These are phyloP conservation scores for Aegotheles bennettii DNA, from an alignment of 2,113 vertebrate genomes.

Conservation along the genomic window DNA sequence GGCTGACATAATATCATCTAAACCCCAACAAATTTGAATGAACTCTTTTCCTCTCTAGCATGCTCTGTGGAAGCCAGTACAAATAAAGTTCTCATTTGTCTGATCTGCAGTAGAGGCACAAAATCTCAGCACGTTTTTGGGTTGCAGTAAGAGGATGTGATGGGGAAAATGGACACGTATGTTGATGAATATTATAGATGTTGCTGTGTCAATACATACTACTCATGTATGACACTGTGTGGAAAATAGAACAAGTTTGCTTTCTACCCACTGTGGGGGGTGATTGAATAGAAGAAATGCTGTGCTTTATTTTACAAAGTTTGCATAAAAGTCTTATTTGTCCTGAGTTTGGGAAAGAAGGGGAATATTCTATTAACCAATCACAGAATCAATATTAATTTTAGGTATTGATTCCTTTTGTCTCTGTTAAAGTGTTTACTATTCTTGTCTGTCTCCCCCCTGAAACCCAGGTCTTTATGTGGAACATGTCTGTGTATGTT, in stretches of 20 bases:
- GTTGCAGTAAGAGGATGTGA: background rate
- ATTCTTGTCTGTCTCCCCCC: background rate
- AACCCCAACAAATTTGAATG: background rate
- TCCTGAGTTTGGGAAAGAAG: background rate
- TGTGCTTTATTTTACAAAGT: background rate
- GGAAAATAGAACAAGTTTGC: background rate
- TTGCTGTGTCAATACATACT: background rate
- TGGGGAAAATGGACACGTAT: background rate
- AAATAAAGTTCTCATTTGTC: background rate
- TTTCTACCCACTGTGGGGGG: background rate
- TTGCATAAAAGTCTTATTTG: background rate
- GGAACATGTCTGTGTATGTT: background rate
- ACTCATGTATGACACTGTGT: background rate
- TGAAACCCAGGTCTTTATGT: background rate
- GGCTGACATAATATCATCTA: background rate
- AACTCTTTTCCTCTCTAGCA: background rate
- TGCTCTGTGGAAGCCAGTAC: background rate
- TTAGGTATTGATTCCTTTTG: background rate
- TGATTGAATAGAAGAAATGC: background rate
- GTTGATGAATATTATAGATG: fast-evolving
- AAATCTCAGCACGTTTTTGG: background rate
- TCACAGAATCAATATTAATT: background rate
- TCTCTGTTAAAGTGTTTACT: background rate
- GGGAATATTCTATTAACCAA: background rate
- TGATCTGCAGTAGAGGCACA: background rate